Conservation (phyloP, 2,888 invertebrate species). For the Poecilus cupreus region DNA sequence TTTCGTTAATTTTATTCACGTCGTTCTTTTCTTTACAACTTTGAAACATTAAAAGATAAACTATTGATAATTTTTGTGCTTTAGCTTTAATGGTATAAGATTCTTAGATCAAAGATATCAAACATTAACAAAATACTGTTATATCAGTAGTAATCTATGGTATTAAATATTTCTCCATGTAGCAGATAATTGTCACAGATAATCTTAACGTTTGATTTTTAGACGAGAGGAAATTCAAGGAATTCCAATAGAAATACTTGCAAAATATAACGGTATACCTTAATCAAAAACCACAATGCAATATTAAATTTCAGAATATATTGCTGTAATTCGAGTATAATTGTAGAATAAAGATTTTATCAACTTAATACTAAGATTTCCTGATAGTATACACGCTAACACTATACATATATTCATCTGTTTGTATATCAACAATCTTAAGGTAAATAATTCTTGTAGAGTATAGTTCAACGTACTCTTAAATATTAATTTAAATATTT, state of each 20-base stretch:
- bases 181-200: no score
- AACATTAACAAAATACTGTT: no score
- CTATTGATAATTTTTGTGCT: no score
- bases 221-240: no score
- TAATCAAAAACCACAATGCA: not conserved
- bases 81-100: no score
- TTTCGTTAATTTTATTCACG: no score
- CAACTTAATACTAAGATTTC: constrained; percentile 13
- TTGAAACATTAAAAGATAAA: no score
- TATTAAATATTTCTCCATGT: no score
- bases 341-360: not conserved
- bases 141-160: no score
- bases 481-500: not conserved
- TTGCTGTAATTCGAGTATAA: constrained; percentile 22
- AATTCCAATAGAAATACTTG: not conserved
- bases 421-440: constrained; percentile 1
- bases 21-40: no score
- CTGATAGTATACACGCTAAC: not conserved
- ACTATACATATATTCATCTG: constrained; percentile 12
- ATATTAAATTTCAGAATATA: constrained; percentile 25
- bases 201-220: no score
- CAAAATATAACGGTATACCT: not conserved
- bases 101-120: no score
- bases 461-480: not conserved
- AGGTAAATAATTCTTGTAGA: not conserved